Percentiles rank a stretch among this genome's conserved stretches.
phyloP scores from a whole-genome alignment of 2,888 invertebrate species.

The Heterodera filipjevi region DNA sequence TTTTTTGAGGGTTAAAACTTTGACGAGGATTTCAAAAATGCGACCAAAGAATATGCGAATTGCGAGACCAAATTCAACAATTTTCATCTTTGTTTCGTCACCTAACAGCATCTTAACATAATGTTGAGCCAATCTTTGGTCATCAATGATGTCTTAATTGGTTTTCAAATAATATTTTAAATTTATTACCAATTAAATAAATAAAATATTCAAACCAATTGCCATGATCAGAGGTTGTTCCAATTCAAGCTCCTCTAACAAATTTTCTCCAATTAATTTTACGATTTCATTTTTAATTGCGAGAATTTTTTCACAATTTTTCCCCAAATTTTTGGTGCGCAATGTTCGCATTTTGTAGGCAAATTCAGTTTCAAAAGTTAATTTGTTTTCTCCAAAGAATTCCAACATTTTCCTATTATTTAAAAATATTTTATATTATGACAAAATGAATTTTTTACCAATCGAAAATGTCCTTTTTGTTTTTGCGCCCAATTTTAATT shows the following conservation, averaged over 20 bases:
- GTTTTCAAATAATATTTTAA: background rate
- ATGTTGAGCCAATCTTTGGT: background rate
- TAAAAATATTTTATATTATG: background rate
- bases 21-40: background rate
- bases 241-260: background rate
- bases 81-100: background rate
- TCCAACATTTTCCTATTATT: background rate
- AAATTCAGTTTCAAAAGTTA: background rate
- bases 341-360: background rate
- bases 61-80: background rate
- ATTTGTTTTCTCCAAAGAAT: background rate
- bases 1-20: background rate
- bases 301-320: background rate
- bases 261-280: constrained; percentile 1
- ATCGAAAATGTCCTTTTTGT: background rate
- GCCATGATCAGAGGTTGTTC: background rate
- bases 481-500: background rate
- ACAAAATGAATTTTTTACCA: background rate
- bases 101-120: background rate
- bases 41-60: background rate
- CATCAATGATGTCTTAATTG: background rate
- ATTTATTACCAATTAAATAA: too few relatives aligned
- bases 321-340: background rate
- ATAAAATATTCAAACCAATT: background rate
- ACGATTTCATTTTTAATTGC: background rate